A percentile compares a stretch with the other conserved stretches of the same genome.
phyloP scores from a whole-genome alignment of 2,888 invertebrate species.

The Sphaerophoria taeniata region DNA sequence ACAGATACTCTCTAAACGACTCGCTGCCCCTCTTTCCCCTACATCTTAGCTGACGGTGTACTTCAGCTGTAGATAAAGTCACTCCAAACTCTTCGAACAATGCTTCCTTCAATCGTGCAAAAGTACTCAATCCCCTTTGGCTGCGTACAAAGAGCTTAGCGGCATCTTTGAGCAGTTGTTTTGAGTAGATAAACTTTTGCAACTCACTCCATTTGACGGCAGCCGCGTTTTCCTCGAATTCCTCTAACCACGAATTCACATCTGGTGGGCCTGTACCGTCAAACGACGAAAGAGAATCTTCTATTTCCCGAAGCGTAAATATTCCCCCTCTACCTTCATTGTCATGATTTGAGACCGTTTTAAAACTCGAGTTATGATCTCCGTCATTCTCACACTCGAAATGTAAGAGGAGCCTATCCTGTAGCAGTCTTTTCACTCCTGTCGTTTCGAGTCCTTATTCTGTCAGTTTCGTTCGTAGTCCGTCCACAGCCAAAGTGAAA shows the following conservation, averaged over 20 bases:
- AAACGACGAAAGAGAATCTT: constrained; percentile 24
- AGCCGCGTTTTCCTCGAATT: constrained; percentile 28
- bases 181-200: constrained; percentile 60
- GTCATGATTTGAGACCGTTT: neutral
- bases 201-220: constrained; percentile 26
- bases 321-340: neutral
- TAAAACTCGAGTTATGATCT: neutral
- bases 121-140: constrained; percentile 33
- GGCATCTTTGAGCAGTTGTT: constrained; percentile 45
- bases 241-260: constrained; percentile 3
- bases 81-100: constrained; percentile 51
- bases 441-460: neutral
- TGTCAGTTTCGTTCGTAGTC: neutral
- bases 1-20: constrained; percentile 55
- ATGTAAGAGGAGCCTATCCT: constrained; percentile 6
- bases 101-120: constrained; percentile 24
- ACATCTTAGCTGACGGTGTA: constrained; percentile 33
- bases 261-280: constrained; percentile 19
- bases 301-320: constrained; percentile 42
- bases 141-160: too few species aligned
- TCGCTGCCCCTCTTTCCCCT: constrained; percentile 32
- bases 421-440: neutral
- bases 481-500: neutral
- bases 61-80: constrained; percentile 30
- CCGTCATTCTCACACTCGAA: too few species aligned